A percentile compares a stretch with the other conserved stretches of the same genome.
phyloP scores from a whole-genome alignment of 2,113 vertebrate species.

The Rhinolophus sinicus region DNA sequence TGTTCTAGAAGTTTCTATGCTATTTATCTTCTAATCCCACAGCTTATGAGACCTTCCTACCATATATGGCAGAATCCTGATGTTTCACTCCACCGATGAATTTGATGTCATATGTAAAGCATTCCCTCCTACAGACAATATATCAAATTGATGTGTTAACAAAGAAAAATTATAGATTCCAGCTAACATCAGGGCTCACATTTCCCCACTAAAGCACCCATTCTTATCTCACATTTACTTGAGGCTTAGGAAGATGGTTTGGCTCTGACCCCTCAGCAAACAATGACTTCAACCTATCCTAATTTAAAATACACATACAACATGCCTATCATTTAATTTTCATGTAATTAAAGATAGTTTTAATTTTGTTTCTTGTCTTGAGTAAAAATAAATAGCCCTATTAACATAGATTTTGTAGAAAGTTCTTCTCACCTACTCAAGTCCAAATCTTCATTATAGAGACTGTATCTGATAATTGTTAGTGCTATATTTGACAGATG shows the following conservation, averaged over 20 bases:
- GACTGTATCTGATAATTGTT: slow-evolving; percentile 84
- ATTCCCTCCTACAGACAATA: background rate
- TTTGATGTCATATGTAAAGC: background rate
- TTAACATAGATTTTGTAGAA: slow-evolving; percentile 67
- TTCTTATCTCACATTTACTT: background rate
- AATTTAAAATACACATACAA: background rate
- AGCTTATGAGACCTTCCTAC: background rate
- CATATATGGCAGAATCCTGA: background rate
- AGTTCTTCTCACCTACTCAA: slow-evolving; percentile 69
- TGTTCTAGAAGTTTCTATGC: background rate
- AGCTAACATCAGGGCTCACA: background rate
- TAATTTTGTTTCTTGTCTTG: slow-evolving; percentile 60
- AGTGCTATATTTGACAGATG: slow-evolving; percentile 87
- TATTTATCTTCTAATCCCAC: background rate
- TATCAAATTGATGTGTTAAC: background rate
- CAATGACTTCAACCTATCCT: background rate
- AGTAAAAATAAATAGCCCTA: slow-evolving; percentile 63
- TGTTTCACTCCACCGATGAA: background rate
- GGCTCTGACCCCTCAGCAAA: background rate
- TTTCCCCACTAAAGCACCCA: background rate
- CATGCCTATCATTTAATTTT: slow-evolving; percentile 51
- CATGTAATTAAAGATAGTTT: slow-evolving; percentile 3
- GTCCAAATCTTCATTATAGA: slow-evolving; percentile 78
- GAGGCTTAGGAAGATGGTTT: background rate
- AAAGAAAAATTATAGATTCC: background rate